These are phyloP conservation scores for Thalassarche chlororhynchos DNA, from an alignment of 2,113 vertebrate genomes.

Conservation along the genomic window DNA sequence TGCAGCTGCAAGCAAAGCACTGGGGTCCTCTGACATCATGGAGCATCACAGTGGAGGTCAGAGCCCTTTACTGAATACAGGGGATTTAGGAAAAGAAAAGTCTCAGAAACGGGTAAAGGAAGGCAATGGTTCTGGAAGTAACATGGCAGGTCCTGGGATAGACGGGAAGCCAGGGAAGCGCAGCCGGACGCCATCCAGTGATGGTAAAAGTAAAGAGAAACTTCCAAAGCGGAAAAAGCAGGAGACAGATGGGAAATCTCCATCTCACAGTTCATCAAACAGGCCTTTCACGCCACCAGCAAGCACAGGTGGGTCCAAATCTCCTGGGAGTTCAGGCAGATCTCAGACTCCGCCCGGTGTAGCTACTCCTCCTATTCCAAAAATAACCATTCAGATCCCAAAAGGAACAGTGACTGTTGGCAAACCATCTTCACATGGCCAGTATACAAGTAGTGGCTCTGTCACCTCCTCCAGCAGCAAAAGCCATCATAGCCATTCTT, in stretches of 20 bases:
- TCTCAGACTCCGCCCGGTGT: conserved; percentile 95
- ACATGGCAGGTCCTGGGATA: conserved; percentile 73
- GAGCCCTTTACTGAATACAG: conserved; percentile 86
- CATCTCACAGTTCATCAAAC: conserved; percentile 90
- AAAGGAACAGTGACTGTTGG: conserved; percentile 94
- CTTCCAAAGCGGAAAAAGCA: conserved; percentile 93
- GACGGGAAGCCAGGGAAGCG: conserved; percentile 92
- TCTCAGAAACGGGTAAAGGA: conserved; percentile 84
- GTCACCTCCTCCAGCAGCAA: conserved; percentile 86
- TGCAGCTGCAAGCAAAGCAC: conserved; percentile 75
- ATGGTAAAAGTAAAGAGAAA: conserved; percentile 97
- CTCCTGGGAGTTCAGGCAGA: conserved; percentile 92
- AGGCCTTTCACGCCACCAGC: conserved; percentile 94
- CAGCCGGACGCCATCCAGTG: conserved; percentile 94
- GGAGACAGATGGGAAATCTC: conserved; percentile 94
- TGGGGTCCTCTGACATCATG: conserved; percentile 87
- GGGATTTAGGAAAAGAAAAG: conserved; percentile 83
- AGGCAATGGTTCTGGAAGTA: conserved; percentile 79
- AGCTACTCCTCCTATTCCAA: conserved; percentile 94
- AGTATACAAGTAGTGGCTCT: conserved; percentile 91
- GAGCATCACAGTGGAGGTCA: conserved; percentile 89
- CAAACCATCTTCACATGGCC: conserved; percentile 92
- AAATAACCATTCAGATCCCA: conserved; percentile 98
- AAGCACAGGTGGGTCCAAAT: conserved; percentile 92
- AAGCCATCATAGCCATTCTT: conserved; percentile 95